Percentiles rank a stretch among this genome's conserved stretches.
phyloP scores from a whole-genome alignment of 2,113 vertebrate genomes.

The Catharus bicknelli region DNA sequence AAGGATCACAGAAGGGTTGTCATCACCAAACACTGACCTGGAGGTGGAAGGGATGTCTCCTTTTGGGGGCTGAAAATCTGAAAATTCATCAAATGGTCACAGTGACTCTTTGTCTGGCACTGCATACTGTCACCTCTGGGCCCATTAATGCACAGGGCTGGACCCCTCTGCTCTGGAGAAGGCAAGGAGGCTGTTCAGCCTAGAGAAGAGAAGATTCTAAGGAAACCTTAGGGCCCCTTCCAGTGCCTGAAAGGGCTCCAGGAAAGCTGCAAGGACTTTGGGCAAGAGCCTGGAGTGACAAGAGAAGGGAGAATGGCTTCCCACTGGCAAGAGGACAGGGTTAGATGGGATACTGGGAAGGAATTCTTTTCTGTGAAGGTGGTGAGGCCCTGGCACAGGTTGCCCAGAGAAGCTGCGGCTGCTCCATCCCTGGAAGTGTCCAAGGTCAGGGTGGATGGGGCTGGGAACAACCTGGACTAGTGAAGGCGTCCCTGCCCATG shows the following conservation, averaged over 20 bases:
- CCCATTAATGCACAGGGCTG: background rate
- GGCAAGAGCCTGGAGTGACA: background rate
- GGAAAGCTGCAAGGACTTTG: background rate
- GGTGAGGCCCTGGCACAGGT: background rate
- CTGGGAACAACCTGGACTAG: background rate
- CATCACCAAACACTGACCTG: background rate
- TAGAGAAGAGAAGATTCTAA: background rate
- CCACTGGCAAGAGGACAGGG: background rate
- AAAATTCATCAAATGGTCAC: background rate
- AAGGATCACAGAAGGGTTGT: background rate
- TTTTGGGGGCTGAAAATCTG: background rate
- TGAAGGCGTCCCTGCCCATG: background rate
- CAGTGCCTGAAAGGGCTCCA: background rate
- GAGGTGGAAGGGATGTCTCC: background rate
- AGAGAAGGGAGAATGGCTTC: background rate
- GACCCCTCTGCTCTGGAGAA: background rate
- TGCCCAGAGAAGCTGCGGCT: background rate
- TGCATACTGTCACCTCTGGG: background rate
- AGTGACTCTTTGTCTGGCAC: fast-evolving
- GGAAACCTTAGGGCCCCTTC: background rate
- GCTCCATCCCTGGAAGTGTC: background rate
- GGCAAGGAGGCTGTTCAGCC: background rate
- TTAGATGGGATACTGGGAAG: background rate
- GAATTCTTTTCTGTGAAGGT: background rate
- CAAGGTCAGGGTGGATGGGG: fast-evolving